Evolutionary conservation across 53 echinoderm and acorn worm genomes (phyloP).

Genomic region (Astropecten irregularis): DNA sequence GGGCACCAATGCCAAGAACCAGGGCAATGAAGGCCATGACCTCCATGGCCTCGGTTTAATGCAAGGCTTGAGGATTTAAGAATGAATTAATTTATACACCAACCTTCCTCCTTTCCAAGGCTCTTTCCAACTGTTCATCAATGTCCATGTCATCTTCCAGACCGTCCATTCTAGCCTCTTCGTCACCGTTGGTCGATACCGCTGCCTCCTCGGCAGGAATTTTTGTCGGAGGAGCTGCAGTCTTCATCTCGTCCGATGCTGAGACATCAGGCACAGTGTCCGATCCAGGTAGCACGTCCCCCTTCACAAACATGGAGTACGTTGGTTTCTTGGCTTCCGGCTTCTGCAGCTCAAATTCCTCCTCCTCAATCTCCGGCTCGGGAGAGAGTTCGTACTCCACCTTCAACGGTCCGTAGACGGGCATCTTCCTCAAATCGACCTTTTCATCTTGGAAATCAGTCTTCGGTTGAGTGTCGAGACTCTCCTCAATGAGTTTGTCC

Average conservation of each 20-base stretch:
- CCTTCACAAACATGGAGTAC: constrained; percentile 68
- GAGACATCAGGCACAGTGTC: too few species aligned
- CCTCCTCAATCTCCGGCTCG: constrained; percentile 46
- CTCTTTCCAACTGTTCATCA: constrained; percentile 71
- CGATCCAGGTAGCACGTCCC: constrained; percentile 35
- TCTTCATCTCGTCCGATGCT: too few species aligned
- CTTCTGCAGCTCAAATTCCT: constrained; percentile 30
- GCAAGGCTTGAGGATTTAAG: too few species aligned
- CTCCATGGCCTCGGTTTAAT: too few species aligned
- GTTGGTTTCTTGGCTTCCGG: constrained; percentile 21
- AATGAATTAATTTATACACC: not conserved
- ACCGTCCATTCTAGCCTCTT: not conserved
- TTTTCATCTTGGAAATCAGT: not conserved
- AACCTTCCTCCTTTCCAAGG: constrained; percentile 91
- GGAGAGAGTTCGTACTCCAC: constrained; percentile 50
- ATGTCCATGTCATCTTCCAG: constrained; percentile 73
- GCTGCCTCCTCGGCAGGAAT: constrained; percentile 41
- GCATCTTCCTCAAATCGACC: constrained; percentile 33
- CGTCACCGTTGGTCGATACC: constrained; percentile 50
- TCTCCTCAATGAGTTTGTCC: constrained; percentile 27
- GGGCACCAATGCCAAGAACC: too few species aligned
- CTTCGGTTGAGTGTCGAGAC: not conserved
- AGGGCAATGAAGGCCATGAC: too few species aligned
- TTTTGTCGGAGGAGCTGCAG: too few species aligned
- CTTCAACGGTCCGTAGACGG: constrained; percentile 57